Evolutionary conservation across 2,113 vertebrate species (phyloP).

Genomic region (Chionodraco myersi): DNA sequence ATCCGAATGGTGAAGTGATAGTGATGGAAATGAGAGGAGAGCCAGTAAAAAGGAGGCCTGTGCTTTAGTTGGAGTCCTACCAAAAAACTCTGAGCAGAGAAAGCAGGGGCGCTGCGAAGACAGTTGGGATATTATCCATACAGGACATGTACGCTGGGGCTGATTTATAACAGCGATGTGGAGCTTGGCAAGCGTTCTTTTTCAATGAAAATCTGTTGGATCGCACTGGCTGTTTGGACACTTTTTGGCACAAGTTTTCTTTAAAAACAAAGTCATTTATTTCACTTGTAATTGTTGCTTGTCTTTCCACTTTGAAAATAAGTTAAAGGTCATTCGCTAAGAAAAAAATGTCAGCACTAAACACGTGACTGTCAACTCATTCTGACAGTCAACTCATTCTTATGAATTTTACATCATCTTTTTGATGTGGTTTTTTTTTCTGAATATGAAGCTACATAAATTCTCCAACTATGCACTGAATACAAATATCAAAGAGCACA

Average conservation of each 20-base stretch:
- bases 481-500: not conserved
- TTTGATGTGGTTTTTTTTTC: conserved; percentile 24
- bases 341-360: conserved; percentile 7
- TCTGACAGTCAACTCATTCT: conserved; percentile 4
- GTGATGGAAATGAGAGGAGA: conserved; percentile 58
- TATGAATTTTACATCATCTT: conserved; percentile 1
- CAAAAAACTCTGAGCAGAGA: conserved; percentile 50
- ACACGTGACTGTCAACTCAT: conserved; percentile 3
- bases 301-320: conserved; percentile 30
- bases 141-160: conserved; percentile 45
- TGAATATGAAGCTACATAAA: not conserved
- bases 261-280: not conserved
- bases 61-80: conserved; percentile 73
- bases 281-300: conserved; percentile 14
- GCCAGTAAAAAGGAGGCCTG: conserved; percentile 46
- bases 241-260: conserved; percentile 14
- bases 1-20: conserved; percentile 40
- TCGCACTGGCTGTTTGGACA: conserved; percentile 20
- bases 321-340: conserved; percentile 25
- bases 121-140: conserved; percentile 68
- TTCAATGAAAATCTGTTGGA: conserved; percentile 51
- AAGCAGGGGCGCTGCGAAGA: conserved; percentile 62
- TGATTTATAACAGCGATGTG: conserved; percentile 68
- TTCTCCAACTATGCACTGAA: not conserved
- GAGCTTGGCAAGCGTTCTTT: conserved; percentile 58